phyloP scores from a whole-genome alignment of 2,113 vertebrate genomes.

The Poeciliopsis turrubarensis region DNA sequence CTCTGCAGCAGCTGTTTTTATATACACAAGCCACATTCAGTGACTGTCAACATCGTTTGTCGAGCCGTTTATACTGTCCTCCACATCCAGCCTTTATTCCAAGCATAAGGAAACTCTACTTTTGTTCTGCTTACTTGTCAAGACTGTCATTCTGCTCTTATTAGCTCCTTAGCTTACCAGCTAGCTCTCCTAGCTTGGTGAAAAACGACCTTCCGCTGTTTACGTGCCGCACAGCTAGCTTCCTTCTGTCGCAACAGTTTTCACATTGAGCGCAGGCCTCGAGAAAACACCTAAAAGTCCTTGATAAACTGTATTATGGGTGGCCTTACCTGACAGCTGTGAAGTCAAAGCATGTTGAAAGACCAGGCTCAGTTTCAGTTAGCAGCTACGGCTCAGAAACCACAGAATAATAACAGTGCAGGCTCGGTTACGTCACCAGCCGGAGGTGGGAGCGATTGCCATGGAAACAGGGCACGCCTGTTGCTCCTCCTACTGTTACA shows the following conservation, averaged over 20 bases:
- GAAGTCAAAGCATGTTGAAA: conserved; percentile 74
- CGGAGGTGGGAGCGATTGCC: conserved; percentile 4
- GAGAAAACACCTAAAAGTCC: neutral
- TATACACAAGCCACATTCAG: neutral
- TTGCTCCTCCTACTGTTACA: neutral
- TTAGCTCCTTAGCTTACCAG: conserved; percentile 35
- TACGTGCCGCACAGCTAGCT: neutral
- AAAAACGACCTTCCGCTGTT: conserved; percentile 65
- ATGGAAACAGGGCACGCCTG: conserved; percentile 11
- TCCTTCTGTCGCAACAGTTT: conserved; percentile 6
- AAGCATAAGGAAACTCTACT: no score
- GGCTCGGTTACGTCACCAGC: conserved; percentile 51
- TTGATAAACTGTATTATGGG: accelerated
- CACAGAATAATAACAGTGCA: conserved; percentile 62
- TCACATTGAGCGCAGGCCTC: neutral
- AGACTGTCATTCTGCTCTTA: neutral
- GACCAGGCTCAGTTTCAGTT: conserved; percentile 35
- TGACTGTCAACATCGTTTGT: neutral
- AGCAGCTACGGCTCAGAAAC: conserved; percentile 53
- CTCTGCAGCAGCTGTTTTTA: neutral
- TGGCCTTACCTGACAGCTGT: conserved; percentile 58
- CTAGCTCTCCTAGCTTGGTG: conserved; percentile 45
- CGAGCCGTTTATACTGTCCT: accelerated
- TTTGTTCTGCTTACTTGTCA: neutral
- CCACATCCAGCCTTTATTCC: accelerated